A percentile compares a stretch with the other conserved stretches of the same genome.
Conservation (phyloP, 2,113 vertebrate genomes). For the Tor tambroides region DNA sequence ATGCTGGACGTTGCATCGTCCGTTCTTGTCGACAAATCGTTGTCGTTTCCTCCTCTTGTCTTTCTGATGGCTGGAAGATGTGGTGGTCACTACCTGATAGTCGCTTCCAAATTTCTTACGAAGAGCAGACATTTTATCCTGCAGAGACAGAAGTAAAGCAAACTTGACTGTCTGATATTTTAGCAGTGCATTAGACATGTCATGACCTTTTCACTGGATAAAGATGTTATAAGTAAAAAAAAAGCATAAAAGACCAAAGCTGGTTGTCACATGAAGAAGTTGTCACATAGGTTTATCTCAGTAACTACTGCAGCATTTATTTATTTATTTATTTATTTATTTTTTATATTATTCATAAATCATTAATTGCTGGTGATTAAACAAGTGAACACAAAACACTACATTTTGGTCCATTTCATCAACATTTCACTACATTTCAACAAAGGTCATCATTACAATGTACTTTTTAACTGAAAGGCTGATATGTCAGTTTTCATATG, state of each 20-base stretch:
- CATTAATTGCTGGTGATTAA: too few species aligned
- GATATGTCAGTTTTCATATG: not conserved
- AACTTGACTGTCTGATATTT: conserved; percentile 50
- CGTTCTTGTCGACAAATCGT: conserved; percentile 99
- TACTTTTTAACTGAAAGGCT: not conserved
- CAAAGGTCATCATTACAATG: too few species aligned
- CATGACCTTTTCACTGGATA: conserved; percentile 1
- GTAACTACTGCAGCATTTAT: too few species aligned
- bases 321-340: too few species aligned
- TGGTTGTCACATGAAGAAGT: too few species aligned
- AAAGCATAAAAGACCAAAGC: too few species aligned
- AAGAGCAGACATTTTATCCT: conserved; percentile 93
- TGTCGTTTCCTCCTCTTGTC: conserved; percentile 94
- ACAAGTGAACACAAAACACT: too few species aligned
- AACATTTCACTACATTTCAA: too few species aligned
- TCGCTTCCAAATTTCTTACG: conserved; percentile 98
- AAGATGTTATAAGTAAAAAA: not conserved
- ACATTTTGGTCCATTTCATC: too few species aligned
- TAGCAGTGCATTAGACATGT: not conserved
- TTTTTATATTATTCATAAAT: too few species aligned
- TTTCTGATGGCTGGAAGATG: conserved; percentile 88
- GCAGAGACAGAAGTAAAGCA: conserved; percentile 77
- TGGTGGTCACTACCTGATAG: conserved; percentile 98
- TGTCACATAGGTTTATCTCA: too few species aligned
- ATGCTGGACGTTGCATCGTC: conserved; percentile 98